Base-by-base conservation (phyloP, 2,113 vertebrate species). In the Ia io region DNA sequence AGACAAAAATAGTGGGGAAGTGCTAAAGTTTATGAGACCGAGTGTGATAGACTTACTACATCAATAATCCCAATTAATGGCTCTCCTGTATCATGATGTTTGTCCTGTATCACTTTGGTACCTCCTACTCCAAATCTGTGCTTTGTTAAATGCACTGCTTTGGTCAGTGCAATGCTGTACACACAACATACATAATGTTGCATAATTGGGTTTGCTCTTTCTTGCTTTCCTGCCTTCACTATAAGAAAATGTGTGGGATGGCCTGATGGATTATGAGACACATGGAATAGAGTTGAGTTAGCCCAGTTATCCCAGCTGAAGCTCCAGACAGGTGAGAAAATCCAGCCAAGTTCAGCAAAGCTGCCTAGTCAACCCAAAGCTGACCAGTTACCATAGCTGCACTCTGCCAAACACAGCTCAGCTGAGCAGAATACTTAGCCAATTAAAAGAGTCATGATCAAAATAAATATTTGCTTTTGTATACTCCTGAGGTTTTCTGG, bases 391-490 rank as follows among this genome's bases (percentile, higher is more conserved):
- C 28, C 1, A 16, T 18, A 49, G 11, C 2, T 69, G 16, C 37
- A 13, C 9, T 30, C 10, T n/a, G 22, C 14, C 11, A 82, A 69
- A 30, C 20, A 67, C 63, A 88, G 51, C 10, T 83, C 53, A 87
- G 14, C 20, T 70, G 69, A 92, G 6, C 13, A 76, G n/a, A 87
- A 76, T 56, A 78, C 14, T n/a, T 5, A 56, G 22, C 1, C 32
- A 88, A 37, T 76, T 73, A 87, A 49, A 90, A 91, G 59, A 70
- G 28, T 79, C 23, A 79, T 69, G 18, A 73, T 42, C 35, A 88
- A 88, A 67, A 35, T 73, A 87, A 88, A 77, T 86, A 82, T 17
- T 77, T 88, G 44, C 61, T 76, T 90, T 80, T 91, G 32, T 88
- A 12, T 91, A 69, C 32, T 49, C 17, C 77, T 82, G 49, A 88